These are phyloP conservation scores for Argyresthia albistria DNA, from an alignment of 2,888 invertebrate genomes.

Conservation along the genomic window DNA sequence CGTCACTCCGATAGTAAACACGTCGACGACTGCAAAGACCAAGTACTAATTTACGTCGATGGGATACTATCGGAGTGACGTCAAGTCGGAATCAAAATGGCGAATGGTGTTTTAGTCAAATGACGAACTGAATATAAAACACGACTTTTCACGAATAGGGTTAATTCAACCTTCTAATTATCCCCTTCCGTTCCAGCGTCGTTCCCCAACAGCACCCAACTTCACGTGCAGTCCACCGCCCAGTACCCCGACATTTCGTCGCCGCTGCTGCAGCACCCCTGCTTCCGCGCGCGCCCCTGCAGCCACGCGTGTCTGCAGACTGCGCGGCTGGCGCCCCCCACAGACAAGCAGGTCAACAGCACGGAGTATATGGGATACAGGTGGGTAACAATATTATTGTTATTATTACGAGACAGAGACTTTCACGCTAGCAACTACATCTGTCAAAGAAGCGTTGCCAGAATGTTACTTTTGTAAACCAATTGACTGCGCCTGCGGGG, in stretches of 20 bases:
- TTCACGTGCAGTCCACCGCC: conserved; percentile 35
- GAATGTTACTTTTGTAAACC: too few relatives aligned
- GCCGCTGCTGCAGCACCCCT: conserved; percentile 60
- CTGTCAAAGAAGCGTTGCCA: too few relatives aligned
- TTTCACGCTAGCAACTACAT: too few relatives aligned
- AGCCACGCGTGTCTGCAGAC: conserved; percentile 80
- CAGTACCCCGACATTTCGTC: conserved; percentile 18
- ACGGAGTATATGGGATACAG: not conserved
- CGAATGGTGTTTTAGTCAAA: too few relatives aligned
- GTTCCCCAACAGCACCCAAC: conserved; percentile 53
- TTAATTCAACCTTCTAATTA: not conserved
- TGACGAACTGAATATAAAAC: too few relatives aligned
- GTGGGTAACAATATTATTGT: not conserved
- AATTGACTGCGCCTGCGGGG: too few relatives aligned
- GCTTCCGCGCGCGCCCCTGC: conserved; percentile 77
- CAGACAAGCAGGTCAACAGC: not conserved
- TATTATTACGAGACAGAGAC: too few relatives aligned
- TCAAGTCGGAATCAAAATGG: too few relatives aligned
- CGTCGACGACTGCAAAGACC: too few relatives aligned
- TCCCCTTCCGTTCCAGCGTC: conserved; percentile 46
- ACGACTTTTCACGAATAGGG: not conserved
- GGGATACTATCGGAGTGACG: too few relatives aligned
- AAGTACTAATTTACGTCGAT: too few relatives aligned
- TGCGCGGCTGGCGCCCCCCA: conserved; percentile 17
- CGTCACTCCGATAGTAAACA: too few relatives aligned